Evolutionary conservation across 1,140 invertebrate genomes (phyloP), one percentile per base, ranked within the genome.

Genomic region (Mamestra configurata): DNA sequence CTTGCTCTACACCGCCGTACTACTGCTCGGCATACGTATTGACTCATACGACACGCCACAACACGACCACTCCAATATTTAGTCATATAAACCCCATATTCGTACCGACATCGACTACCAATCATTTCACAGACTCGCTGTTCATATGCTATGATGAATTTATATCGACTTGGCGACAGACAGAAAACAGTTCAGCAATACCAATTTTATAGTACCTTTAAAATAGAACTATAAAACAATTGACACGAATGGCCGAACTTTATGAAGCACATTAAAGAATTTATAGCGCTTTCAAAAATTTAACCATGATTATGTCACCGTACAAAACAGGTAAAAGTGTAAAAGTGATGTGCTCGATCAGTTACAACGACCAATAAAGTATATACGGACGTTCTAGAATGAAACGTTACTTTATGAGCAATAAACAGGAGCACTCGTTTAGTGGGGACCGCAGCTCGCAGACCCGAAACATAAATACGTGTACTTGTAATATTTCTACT

Each of bases 331-430:
- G 76, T 79, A 80, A 85, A 81, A 64, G 37, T 66, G 79, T 81
- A 81, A 83, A 77, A 31, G 73, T 78, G 79, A 80, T 57, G 77
- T 57, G 77, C 79, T 81, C 79, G 79, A 86, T 84, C 85, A 81
- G 79, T 72, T 78, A 79, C 70, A 82, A 80, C 64, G 80, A 76
- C 81, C 77, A 79, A 88, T 85, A 86, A 84, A 89, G 82, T 68
- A 61, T 82, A 86, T 82, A 82, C 84, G 83, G 51, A 84, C 82
- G 76, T 68, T 73, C 81, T 77, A 79, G 79, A 82, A 81, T 75
- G 82, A 80, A 86, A 82, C 81, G 83, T 79, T 84, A 84, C 84
- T 88, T 89, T 87, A 87, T 82, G 75, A 77, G 80, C 78, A 76
- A 85, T 86, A 83, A 85, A 86, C 81, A 40, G n/a, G 55, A 82